A percentile compares a stretch with the other conserved stretches of the same genome.
Evolutionary conservation across 2,113 vertebrate species (phyloP).

Genomic region (Ascaphus truei): DNA sequence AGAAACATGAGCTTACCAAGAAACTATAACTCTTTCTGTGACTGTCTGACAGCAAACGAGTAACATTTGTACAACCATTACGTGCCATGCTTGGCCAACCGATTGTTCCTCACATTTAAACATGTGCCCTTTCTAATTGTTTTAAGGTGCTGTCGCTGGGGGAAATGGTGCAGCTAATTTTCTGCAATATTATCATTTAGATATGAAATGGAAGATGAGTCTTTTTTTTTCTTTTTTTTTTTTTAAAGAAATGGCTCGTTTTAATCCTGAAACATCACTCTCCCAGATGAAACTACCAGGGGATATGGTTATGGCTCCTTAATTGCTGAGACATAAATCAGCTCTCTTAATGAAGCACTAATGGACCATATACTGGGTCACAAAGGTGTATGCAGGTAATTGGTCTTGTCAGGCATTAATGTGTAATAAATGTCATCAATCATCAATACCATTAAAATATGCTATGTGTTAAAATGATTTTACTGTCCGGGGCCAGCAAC

Average conservation of each 20-base stretch:
- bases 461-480: conserved; percentile 36
- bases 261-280: conserved; percentile 14
- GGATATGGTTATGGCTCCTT: conserved; percentile 29
- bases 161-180: not conserved
- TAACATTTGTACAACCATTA: not conserved
- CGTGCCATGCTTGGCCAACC: not conserved
- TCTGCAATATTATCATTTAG: not conserved
- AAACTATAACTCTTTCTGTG: not conserved
- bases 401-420: conserved; percentile 24
- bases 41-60: not conserved
- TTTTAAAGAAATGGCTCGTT: not conserved
- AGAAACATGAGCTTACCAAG: conserved; percentile 82
- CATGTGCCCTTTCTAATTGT: not conserved
- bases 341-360: conserved; percentile 34
- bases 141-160: not conserved
- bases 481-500: conserved; percentile 31
- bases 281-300: conserved; percentile 4
- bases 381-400: conserved; percentile 15
- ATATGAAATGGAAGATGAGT: not conserved
- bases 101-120: not conserved
- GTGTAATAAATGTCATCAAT: conserved; percentile 11
- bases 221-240: too few species aligned
- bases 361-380: conserved; percentile 35
- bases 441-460: conserved; percentile 37
- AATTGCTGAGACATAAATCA: conserved; percentile 33